Conservation (phyloP, 2,113 vertebrate species). For the Chaenocephalus aceratus region DNA sequence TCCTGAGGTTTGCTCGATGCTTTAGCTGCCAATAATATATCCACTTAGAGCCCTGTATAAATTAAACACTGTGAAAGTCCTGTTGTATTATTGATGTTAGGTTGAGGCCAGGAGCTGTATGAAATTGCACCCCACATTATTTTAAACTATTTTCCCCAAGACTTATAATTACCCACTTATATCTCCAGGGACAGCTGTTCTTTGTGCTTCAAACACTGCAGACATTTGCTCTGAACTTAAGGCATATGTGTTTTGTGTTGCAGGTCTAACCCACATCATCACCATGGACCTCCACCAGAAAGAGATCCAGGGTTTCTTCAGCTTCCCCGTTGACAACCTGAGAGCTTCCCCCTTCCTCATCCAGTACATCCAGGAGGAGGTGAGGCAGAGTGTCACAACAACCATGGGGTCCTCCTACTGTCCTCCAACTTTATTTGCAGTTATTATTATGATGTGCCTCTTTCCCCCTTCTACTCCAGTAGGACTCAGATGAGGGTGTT, state of each 20-base stretch:
- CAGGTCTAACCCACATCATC: constrained; percentile 97
- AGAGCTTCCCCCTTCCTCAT: constrained; percentile 95
- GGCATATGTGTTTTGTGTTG: not conserved
- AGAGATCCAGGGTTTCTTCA: constrained; percentile 98
- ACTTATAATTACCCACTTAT: too few relatives aligned
- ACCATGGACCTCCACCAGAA: constrained; percentile 99
- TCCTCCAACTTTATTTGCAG: too few relatives aligned
- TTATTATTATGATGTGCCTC: too few relatives aligned
- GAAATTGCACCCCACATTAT: not conserved
- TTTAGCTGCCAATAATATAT: not conserved
- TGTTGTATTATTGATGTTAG: not conserved
- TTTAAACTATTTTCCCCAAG: not conserved
- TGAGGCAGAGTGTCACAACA: constrained; percentile 46
- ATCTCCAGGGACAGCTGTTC: not conserved
- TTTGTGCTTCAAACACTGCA: not conserved
- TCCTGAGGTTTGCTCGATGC: not conserved
- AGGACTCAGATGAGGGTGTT: too few relatives aligned
- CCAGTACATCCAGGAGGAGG: constrained; percentile 98
- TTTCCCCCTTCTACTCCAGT: too few relatives aligned
- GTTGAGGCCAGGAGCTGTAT: not conserved
- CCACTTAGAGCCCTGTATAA: not conserved
- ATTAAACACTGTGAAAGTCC: not conserved
- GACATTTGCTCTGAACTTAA: not conserved
- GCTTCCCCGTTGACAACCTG: constrained; percentile 94
- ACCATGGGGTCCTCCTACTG: too few relatives aligned